Evolutionary conservation across 2,797 vertebrate species (phyloP).

Genomic region (Xenopus petersii): DNA sequence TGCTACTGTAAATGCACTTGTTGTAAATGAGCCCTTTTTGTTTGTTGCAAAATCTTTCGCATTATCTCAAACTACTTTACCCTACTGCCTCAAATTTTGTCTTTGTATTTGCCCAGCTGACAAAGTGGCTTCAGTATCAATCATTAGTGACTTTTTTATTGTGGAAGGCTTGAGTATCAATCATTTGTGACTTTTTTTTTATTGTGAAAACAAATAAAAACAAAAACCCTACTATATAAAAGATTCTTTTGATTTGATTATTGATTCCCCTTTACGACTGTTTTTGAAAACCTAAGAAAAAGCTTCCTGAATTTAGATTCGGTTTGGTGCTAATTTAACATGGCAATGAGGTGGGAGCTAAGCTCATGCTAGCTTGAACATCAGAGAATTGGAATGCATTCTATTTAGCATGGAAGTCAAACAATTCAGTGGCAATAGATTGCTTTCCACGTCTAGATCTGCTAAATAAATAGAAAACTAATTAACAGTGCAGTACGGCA

Average conservation of each 20-base stretch:
- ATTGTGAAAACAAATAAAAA: constrained; percentile 10
- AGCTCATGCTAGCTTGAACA: constrained; percentile 69
- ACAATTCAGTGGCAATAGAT: constrained; percentile 69
- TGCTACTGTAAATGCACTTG: no score
- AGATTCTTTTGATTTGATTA: constrained; percentile 43
- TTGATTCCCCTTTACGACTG: constrained; percentile 51
- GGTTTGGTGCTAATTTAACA: constrained; percentile 69
- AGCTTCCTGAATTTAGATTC: constrained; percentile 59
- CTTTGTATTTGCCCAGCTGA: constrained; percentile 4
- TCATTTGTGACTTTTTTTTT: not conserved
- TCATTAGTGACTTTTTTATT: not conserved
- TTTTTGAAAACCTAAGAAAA: constrained; percentile 49
- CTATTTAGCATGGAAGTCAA: constrained; percentile 75
- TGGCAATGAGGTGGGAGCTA: constrained; percentile 67
- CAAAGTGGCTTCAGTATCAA: not conserved
- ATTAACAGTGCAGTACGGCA: constrained; percentile 68
- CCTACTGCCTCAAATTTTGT: not conserved
- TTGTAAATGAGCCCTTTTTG: no score
- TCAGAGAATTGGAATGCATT: constrained; percentile 76
- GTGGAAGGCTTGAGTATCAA: not conserved
- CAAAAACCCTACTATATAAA: not conserved
- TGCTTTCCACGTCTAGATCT: constrained; percentile 68
- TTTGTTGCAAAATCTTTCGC: no score
- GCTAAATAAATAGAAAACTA: constrained; percentile 81
- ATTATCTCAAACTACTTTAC: not conserved